Conservation (phyloP, 2,113 vertebrate genomes). For the Siniperca chuatsi region DNA sequence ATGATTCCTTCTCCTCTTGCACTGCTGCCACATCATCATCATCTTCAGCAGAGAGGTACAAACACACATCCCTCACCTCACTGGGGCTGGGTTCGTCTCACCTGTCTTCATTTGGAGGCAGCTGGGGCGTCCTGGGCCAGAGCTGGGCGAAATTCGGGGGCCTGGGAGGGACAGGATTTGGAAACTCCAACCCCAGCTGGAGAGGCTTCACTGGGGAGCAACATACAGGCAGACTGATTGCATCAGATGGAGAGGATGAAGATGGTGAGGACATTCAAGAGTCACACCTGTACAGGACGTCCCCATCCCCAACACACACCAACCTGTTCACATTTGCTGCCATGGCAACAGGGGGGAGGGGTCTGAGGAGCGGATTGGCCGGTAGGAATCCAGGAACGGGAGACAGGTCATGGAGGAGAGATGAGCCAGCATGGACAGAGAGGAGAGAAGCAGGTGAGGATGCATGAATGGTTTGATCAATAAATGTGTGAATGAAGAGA, state of each 20-base stretch:
- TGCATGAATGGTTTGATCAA: slow-evolving; percentile 41
- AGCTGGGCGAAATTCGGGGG: slow-evolving; percentile 69
- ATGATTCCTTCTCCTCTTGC: slow-evolving; percentile 61
- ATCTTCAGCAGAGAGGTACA: slow-evolving; percentile 72
- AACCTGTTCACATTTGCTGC: slow-evolving; percentile 94
- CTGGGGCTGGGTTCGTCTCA: slow-evolving; percentile 80
- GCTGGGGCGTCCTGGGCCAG: slow-evolving; percentile 77
- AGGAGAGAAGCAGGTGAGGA: slow-evolving; percentile 90
- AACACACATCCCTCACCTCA: slow-evolving; percentile 76
- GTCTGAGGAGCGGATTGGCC: slow-evolving; percentile 52
- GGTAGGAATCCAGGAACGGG: slow-evolving; percentile 65
- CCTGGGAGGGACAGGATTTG: slow-evolving; percentile 57
- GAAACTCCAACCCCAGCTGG: slow-evolving; percentile 65
- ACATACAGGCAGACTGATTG: slow-evolving; percentile 13
- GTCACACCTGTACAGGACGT: slow-evolving; percentile 53
- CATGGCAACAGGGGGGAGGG: slow-evolving; percentile 76
- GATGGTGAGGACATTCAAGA: slow-evolving; percentile 65
- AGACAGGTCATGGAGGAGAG: slow-evolving; percentile 85
- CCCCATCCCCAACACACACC: slow-evolving; percentile 85
- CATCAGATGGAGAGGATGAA: slow-evolving; percentile 75
- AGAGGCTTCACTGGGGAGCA: slow-evolving; percentile 53
- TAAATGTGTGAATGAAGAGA: neutral
- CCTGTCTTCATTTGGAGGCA: slow-evolving; percentile 79
- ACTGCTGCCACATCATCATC: slow-evolving; percentile 43
- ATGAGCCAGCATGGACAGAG: slow-evolving; percentile 83